Percentiles rank a stretch among this genome's conserved stretches.
These are phyloP conservation scores for Nothocercus julius DNA, from an alignment of 2,113 vertebrate genomes.

Conservation along the genomic window DNA sequence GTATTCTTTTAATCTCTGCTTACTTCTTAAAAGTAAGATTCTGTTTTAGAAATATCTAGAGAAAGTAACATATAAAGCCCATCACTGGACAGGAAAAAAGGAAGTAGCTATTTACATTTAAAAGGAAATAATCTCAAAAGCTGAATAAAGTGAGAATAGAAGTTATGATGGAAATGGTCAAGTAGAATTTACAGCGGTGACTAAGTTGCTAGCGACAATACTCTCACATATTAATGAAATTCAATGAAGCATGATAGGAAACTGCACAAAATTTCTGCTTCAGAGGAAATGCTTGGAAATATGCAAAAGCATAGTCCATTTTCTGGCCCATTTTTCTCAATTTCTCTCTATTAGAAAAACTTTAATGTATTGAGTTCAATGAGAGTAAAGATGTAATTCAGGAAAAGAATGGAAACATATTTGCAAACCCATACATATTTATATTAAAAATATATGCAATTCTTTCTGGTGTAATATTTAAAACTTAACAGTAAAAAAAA, in stretches of 20 bases:
- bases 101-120: background rate
- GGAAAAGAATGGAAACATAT: background rate
- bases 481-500: background rate
- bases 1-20: background rate
- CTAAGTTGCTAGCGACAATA: background rate
- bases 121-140: background rate
- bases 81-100: background rate
- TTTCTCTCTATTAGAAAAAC: background rate
- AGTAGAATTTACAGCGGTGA: background rate
- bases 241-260: background rate
- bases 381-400: background rate
- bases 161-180: background rate
- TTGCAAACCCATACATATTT: background rate
- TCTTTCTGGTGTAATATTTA: background rate
- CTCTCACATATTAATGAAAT: background rate
- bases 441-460: background rate
- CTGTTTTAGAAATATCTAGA: conserved; percentile 15
- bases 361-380: background rate
- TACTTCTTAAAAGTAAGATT: background rate
- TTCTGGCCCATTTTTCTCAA: background rate
- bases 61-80: conserved; percentile 14
- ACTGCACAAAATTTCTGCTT: background rate
- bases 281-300: background rate
- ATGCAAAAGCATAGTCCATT: background rate
- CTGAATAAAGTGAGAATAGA: background rate